These are phyloP conservation scores for Pseudorhombus dupliciocellatus DNA, from an alignment of 2,113 vertebrate species.

Conservation along the genomic window DNA sequence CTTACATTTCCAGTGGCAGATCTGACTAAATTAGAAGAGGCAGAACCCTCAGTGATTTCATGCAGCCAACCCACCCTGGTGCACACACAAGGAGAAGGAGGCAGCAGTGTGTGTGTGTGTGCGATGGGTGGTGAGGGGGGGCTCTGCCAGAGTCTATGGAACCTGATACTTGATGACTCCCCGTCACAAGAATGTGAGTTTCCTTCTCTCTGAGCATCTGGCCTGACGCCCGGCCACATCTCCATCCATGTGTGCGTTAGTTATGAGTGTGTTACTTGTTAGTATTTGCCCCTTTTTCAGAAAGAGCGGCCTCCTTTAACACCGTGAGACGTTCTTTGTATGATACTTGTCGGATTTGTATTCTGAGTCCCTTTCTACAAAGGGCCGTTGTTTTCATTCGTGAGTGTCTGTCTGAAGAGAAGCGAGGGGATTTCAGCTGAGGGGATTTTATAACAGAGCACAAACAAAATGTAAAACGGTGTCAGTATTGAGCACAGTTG, in stretches of 20 bases:
- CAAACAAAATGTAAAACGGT: background rate
- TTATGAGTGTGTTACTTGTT: constrained; percentile 74
- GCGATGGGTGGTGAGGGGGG: constrained; percentile 62
- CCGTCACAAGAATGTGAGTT: constrained; percentile 97
- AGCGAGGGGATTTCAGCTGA: background rate
- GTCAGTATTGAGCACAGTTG: background rate
- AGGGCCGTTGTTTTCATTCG: constrained; percentile 43
- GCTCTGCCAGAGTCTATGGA: constrained; percentile 93
- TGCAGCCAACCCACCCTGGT: constrained; percentile 17
- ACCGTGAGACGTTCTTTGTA: constrained; percentile 67
- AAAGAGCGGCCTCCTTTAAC: constrained; percentile 67
- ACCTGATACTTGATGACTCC: constrained; percentile 98
- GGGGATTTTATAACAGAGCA: background rate
- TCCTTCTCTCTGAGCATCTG: constrained; percentile 86
- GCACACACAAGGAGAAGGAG: constrained; percentile 17
- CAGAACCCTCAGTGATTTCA: constrained; percentile 17
- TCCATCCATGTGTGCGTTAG: constrained; percentile 82
- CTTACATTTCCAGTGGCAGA: background rate
- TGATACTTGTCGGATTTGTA: constrained; percentile 48
- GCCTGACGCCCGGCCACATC: constrained; percentile 86
- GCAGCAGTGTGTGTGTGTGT: background rate
- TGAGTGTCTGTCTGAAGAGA: constrained; percentile 2
- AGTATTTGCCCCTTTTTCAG: constrained; percentile 84
- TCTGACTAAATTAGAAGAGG: constrained; percentile 28
- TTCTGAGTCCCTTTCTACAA: constrained; percentile 35